Evolutionary conservation across 2,888 invertebrate species (phyloP).

Genomic region (Acanthoscelides obtectus): DNA sequence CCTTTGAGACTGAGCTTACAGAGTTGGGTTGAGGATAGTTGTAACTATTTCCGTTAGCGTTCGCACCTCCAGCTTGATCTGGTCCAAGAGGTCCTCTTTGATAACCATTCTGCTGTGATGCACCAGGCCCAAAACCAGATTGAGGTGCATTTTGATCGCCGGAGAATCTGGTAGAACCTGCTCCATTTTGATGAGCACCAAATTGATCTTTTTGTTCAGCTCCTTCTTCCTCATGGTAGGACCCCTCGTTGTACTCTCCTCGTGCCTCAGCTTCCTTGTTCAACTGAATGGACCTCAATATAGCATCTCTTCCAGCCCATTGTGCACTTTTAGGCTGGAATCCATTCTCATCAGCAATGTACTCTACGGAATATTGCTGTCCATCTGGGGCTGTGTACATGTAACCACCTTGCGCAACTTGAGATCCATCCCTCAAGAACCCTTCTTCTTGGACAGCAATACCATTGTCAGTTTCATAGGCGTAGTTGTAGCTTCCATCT

Average conservation of each 20-base stretch:
- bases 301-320: constrained; percentile 55
- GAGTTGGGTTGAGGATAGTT: not conserved
- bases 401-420: constrained; percentile 23
- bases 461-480: constrained; percentile 30
- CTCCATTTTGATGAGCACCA: not conserved
- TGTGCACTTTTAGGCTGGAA: constrained; percentile 54
- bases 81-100: not conserved
- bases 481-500: constrained; percentile 28
- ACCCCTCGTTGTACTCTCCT: constrained; percentile 22
- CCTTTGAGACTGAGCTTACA: not conserved
- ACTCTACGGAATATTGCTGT: constrained; percentile 31
- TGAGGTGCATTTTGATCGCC: too few species aligned
- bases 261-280: constrained; percentile 27
- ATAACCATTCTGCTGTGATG: not conserved
- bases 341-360: constrained; percentile 55
- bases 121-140: not conserved
- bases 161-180: not conserved
- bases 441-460: constrained; percentile 28
- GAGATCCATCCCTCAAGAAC: constrained; percentile 17
- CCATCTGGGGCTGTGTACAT: constrained; percentile 37
- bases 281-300: constrained; percentile 42
- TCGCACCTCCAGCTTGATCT: not conserved
- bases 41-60: not conserved
- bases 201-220: too few species aligned
- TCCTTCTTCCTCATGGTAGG: constrained; percentile 16